These are phyloP conservation scores for Lathronympha strigana DNA, from an alignment of 2,888 invertebrate species.

Conservation along the genomic window DNA sequence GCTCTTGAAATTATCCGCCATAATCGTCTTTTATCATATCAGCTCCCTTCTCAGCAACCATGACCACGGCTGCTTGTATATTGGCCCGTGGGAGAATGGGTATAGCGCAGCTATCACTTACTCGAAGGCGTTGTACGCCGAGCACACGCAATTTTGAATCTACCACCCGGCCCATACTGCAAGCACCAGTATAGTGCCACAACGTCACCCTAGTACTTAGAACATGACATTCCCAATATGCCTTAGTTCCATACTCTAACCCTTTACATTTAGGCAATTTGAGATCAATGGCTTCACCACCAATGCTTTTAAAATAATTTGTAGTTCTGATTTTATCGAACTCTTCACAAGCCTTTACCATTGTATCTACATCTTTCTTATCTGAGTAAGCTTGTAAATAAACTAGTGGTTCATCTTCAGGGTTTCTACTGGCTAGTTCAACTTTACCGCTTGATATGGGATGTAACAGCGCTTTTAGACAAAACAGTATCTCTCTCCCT, in stretches of 20 bases:
- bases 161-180: conserved; percentile 34
- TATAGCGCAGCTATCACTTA: conserved; percentile 43
- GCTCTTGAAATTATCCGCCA: too few relatives aligned
- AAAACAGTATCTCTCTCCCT: conserved; percentile 11
- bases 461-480: background rate
- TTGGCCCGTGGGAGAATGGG: conserved; percentile 42
- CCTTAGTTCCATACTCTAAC: conserved; percentile 51
- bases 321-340: conserved; percentile 6
- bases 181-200: conserved; percentile 26
- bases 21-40: conserved; percentile 43
- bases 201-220: background rate
- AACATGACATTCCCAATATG: conserved; percentile 70
- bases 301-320: background rate
- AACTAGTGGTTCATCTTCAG: conserved; percentile 28
- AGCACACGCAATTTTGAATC: conserved; percentile 31
- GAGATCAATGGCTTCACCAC: background rate
- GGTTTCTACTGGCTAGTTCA: conserved; percentile 25
- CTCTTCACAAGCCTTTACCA: conserved; percentile 11
- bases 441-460: conserved; percentile 33
- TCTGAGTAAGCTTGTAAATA: conserved; percentile 12
- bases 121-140: conserved; percentile 39
- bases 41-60: conserved; percentile 45
- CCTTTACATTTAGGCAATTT: conserved; percentile 18
- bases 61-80: conserved; percentile 43
- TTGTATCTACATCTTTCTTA: conserved; percentile 12